Evolutionary conservation across 2,113 vertebrate species (phyloP).

Genomic region (Pao palembangensis): DNA sequence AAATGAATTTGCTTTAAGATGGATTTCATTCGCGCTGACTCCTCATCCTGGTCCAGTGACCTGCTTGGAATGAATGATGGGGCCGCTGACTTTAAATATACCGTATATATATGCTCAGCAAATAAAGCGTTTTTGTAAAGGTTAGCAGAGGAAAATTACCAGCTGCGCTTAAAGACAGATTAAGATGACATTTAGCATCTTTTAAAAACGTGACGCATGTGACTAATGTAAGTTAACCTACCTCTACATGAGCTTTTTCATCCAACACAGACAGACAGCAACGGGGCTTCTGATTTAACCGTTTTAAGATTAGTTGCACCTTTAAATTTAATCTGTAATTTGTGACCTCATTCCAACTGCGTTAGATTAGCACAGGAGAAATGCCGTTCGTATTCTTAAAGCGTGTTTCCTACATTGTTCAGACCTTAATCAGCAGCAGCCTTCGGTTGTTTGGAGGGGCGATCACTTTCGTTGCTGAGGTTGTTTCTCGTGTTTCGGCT

Average conservation of each 20-base stretch:
- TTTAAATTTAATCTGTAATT: too few species aligned
- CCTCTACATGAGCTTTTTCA: too few species aligned
- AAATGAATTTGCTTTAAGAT: slow-evolving; percentile 49
- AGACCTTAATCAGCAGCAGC: neutral
- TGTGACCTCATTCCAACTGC: too few species aligned
- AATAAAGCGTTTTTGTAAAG: neutral
- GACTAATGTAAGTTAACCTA: too few species aligned
- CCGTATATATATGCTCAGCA: slow-evolving; percentile 25
- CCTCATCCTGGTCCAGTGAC: slow-evolving; percentile 42
- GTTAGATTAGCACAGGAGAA: neutral
- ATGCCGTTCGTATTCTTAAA: neutral
- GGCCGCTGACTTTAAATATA: slow-evolving; percentile 27
- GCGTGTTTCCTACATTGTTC: neutral
- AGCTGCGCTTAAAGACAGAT: slow-evolving; percentile 34
- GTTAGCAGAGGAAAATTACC: slow-evolving; percentile 7
- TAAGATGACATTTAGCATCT: slow-evolving; percentile 8
- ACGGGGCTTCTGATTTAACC: too few species aligned
- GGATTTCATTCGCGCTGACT: slow-evolving; percentile 41
- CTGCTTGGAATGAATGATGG: slow-evolving; percentile 44
- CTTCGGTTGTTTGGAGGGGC: neutral
- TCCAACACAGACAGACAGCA: too few species aligned
- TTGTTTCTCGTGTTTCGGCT: slow-evolving; percentile 31
- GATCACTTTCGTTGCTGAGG: slow-evolving; percentile 1
- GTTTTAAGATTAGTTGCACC: too few species aligned
- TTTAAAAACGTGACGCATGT: too few species aligned